phyloP scores from a whole-genome alignment of 2,888 invertebrate species.

The Andrena haemorrhoa region DNA sequence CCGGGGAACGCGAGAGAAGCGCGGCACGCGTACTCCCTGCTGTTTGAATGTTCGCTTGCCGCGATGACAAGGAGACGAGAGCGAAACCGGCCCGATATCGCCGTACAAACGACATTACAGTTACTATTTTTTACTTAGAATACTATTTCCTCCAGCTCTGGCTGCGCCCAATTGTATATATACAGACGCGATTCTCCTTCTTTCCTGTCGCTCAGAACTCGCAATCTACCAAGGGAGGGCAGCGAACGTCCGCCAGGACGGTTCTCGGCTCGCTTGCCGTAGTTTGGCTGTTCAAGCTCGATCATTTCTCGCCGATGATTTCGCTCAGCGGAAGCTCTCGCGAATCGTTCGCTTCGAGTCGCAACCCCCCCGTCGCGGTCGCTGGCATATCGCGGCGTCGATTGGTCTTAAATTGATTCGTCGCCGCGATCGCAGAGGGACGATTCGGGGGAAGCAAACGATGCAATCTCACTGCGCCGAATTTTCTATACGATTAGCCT shows the following conservation, averaged over 20 bases:
- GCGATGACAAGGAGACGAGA: conserved; percentile 34
- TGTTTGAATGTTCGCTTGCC: conserved; percentile 56
- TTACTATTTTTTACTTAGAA: conserved; percentile 61
- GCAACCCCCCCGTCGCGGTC: neutral
- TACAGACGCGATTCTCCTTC: conserved; percentile 40
- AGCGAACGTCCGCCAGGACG: neutral
- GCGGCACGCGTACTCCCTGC: conserved; percentile 5
- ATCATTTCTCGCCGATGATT: conserved; percentile 32
- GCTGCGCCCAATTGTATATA: conserved; percentile 54
- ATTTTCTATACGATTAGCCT: conserved; percentile 34
- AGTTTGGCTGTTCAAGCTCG: conserved; percentile 31
- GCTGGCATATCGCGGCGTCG: neutral
- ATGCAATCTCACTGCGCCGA: conserved; percentile 31
- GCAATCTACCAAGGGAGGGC: neutral
- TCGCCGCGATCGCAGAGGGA: conserved; percentile 1
- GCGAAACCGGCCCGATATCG: conserved; percentile 41
- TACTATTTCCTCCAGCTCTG: conserved; percentile 60
- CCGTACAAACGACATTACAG: conserved; percentile 54
- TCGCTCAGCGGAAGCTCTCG: conserved; percentile 8
- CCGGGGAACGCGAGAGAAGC: neutral
- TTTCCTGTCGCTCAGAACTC: conserved; percentile 24
- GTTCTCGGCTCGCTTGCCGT: conserved; percentile 12
- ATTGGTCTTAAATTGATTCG: neutral
- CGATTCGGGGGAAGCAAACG: conserved; percentile 7
- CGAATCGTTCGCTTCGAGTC: neutral